Conservation (phyloP, 2,888 invertebrate species). For the Patella depressa region DNA sequence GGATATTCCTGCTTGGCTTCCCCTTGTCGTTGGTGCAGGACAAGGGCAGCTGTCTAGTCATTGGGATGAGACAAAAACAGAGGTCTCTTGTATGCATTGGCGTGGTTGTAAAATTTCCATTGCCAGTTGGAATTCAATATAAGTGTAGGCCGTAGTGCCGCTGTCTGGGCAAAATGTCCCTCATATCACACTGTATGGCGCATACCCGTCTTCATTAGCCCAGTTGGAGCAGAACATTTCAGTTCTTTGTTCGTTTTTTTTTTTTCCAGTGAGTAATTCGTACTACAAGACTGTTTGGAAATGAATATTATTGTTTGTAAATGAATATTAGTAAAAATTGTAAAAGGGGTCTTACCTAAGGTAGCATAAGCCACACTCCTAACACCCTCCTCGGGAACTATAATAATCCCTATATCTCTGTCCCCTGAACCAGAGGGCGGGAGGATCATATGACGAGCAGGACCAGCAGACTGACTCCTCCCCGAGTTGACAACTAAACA, state of each 20-base stretch:
- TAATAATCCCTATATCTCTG: not conserved
- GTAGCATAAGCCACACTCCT: not conserved
- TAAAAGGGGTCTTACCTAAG: not conserved
- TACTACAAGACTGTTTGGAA: too few relatives aligned
- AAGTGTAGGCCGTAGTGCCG: not conserved
- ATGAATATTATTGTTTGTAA: too few relatives aligned
- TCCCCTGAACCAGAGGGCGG: not conserved
- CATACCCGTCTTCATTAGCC: not conserved
- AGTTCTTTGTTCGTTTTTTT: too few relatives aligned
- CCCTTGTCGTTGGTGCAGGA: too few relatives aligned
- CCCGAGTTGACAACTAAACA: not conserved
- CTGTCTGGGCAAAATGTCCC: not conserved
- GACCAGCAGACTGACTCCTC: not conserved
- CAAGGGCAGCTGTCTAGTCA: too few relatives aligned
- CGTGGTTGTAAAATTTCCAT: too few relatives aligned
- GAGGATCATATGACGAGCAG: not conserved
- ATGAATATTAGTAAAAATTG: not conserved
- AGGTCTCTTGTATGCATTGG: too few relatives aligned
- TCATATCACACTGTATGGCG: not conserved
- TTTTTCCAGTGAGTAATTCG: too few relatives aligned
- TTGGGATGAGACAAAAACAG: too few relatives aligned
- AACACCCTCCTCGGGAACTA: not conserved
- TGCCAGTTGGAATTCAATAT: too few relatives aligned
- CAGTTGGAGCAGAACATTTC: not conserved
- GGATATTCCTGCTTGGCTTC: too few relatives aligned